Conservation (phyloP, 2,888 invertebrate species). For the Gastracanthus pulcherrimus region DNA sequence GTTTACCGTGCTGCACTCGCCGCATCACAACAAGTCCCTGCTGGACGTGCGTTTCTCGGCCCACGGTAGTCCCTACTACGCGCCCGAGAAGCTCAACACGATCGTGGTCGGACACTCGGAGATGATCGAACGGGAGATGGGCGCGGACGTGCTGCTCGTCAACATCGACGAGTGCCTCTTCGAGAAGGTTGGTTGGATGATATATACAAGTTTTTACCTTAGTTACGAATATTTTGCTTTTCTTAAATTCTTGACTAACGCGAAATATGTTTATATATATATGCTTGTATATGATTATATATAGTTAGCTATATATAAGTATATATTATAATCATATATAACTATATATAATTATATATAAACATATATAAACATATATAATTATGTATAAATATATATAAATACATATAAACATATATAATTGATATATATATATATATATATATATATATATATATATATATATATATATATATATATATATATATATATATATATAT, state of each 20-base stretch:
- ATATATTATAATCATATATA: too few relatives aligned
- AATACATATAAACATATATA: too few relatives aligned
- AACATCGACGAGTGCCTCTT: constrained; percentile 94
- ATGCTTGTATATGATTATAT: too few relatives aligned
- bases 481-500: too few relatives aligned
- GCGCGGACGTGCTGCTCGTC: constrained; percentile 89
- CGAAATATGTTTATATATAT: too few relatives aligned
- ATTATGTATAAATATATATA: too few relatives aligned
- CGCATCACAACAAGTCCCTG: constrained; percentile 81
- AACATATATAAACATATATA: too few relatives aligned
- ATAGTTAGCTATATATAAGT: too few relatives aligned
- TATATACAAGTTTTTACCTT: neutral
- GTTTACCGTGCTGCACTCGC: constrained; percentile 91
- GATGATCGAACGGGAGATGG: constrained; percentile 85
- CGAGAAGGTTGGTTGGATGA: constrained; percentile 79
- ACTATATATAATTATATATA: too few relatives aligned
- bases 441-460: too few relatives aligned
- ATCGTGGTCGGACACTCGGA: constrained; percentile 86
- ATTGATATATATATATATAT: too few relatives aligned
- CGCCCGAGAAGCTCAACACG: constrained; percentile 92
- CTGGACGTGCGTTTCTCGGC: constrained; percentile 95
- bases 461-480: too few relatives aligned
- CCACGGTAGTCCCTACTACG: constrained; percentile 96
- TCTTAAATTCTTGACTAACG: neutral
- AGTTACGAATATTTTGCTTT: neutral